Evolutionary conservation across 2,113 vertebrate genomes (phyloP).

Genomic region (Ailuropoda melanoleuca): DNA sequence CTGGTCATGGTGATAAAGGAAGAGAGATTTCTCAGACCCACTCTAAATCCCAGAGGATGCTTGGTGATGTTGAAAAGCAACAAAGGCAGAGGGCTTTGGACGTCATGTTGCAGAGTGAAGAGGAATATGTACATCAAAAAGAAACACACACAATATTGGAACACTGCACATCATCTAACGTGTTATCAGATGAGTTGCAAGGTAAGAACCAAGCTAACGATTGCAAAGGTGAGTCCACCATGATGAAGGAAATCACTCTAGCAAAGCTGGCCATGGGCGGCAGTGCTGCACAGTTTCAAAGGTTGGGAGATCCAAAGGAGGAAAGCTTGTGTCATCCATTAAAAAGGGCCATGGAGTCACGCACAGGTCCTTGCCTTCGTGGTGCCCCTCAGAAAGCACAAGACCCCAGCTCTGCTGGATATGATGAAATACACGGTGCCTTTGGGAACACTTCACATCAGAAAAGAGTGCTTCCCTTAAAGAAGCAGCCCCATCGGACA

Average conservation of each 20-base stretch:
- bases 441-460: slow-evolving; percentile 64
- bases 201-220: background rate
- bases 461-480: slow-evolving; percentile 72
- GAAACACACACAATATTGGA: background rate
- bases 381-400: background rate
- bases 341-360: background rate
- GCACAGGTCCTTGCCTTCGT: background rate
- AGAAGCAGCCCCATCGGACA: slow-evolving; percentile 78
- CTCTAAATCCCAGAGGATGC: background rate
- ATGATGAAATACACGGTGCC: slow-evolving; percentile 69
- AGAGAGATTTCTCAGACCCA: background rate
- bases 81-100: background rate
- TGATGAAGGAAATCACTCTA: slow-evolving; percentile 68
- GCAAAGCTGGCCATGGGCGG: slow-evolving; percentile 69
- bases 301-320: slow-evolving; percentile 64
- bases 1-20: background rate
- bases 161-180: background rate
- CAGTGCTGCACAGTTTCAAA: slow-evolving; percentile 54
- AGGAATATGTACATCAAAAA: background rate
- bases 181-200: fast-evolving
- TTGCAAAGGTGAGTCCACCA: background rate
- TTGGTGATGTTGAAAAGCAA: background rate
- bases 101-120: background rate
- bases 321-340: slow-evolving; percentile 57
- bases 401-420: background rate